phyloP scores from a whole-genome alignment of 2,797 vertebrate species.

The Clamator glandarius region DNA sequence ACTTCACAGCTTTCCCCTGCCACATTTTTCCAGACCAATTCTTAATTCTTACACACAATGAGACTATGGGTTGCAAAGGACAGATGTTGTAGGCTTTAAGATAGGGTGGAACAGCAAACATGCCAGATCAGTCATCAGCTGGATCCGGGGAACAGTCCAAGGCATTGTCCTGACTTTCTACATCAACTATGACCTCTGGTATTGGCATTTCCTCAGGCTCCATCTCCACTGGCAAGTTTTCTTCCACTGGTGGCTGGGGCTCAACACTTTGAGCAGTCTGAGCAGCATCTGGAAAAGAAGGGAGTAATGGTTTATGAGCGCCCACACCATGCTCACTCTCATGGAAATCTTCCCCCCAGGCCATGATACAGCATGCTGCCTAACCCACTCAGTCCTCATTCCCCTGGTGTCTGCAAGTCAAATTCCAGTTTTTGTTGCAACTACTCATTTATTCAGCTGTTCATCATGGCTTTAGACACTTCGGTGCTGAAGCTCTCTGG shows the following conservation, averaged over 20 bases:
- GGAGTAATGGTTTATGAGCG: neutral
- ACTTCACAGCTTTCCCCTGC: neutral
- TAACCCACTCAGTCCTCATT: neutral
- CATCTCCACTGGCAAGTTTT: neutral
- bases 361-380: neutral
- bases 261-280: neutral
- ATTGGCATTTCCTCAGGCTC: conserved; percentile 16
- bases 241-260: neutral
- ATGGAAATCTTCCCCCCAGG: neutral
- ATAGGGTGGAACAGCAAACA: neutral
- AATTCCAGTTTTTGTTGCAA: neutral
- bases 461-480: neutral
- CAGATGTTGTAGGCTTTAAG: neutral
- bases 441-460: neutral
- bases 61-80: conserved; percentile 35
- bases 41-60: conserved; percentile 11
- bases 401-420: neutral
- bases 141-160: conserved; percentile 43
- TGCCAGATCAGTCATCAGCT: conserved; percentile 38
- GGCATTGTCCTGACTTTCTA: conserved; percentile 20
- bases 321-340: neutral
- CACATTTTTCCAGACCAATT: neutral
- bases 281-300: conserved; percentile 32
- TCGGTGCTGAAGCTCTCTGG: neutral
- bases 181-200: conserved; percentile 21